phyloP scores from a whole-genome alignment of 2,113 vertebrate species.

The Panthera tigris region DNA sequence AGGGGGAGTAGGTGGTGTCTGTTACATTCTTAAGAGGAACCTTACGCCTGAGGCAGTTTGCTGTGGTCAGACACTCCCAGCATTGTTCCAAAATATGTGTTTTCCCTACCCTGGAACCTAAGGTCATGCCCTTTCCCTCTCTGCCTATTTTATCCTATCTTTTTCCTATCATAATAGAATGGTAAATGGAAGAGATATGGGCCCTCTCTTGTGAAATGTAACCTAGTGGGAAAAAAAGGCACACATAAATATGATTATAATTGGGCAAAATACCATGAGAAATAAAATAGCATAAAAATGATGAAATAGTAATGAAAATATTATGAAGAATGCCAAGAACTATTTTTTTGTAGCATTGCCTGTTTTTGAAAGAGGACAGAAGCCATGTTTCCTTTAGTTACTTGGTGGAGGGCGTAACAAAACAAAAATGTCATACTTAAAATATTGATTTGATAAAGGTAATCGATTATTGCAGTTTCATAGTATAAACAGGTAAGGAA shows the following conservation, averaged over 20 bases:
- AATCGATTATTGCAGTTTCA: conserved; percentile 14
- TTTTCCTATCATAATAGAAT: background rate
- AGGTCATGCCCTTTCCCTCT: no score
- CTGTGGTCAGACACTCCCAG: no score
- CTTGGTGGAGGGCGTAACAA: background rate
- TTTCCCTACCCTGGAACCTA: no score
- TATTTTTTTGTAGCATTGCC: background rate
- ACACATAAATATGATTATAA: background rate
- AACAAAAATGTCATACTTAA: conserved; percentile 19
- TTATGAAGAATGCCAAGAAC: background rate
- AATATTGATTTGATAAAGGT: background rate
- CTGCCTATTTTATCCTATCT: no score
- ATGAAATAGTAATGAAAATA: background rate
- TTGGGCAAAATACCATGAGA: background rate
- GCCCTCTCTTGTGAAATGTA: background rate
- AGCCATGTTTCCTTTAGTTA: background rate
- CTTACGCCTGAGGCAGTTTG: no score
- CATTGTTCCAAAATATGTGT: no score
- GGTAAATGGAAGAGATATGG: background rate
- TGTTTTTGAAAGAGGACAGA: background rate
- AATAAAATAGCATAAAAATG: background rate
- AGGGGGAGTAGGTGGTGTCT: no score
- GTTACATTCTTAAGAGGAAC: no score
- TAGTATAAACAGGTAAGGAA: background rate
- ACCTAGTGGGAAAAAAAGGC: background rate